Percentiles rank a stretch among this genome's conserved stretches.
Conservation (phyloP, 1,140 invertebrate species). For the Oryctes rhinoceros region DNA sequence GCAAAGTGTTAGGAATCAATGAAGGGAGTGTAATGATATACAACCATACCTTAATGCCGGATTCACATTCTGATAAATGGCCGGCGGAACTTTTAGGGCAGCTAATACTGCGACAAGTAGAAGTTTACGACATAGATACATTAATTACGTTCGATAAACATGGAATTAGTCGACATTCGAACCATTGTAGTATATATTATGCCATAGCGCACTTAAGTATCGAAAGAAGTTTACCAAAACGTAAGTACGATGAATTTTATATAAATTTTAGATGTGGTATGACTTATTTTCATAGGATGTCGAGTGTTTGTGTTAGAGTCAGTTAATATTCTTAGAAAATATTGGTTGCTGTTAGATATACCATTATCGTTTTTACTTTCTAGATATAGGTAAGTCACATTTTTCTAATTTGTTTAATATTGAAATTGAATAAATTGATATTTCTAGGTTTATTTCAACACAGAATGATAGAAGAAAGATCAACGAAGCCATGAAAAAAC, state of each 20-base stretch:
- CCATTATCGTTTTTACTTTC: conserved; percentile 79
- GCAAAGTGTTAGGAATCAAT: conserved; percentile 79
- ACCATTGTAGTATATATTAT: conserved; percentile 87
- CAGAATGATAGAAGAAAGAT: conserved; percentile 67
- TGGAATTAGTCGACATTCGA: conserved; percentile 89
- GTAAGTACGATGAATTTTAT: conserved; percentile 59
- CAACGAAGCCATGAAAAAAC: conserved; percentile 82
- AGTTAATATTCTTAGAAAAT: conserved; percentile 88
- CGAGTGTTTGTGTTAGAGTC: conserved; percentile 83
- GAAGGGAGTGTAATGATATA: conserved; percentile 77
- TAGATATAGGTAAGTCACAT: conserved; percentile 72
- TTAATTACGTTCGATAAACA: conserved; percentile 92
- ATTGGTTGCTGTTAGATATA: conserved; percentile 83
- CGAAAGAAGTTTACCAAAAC: conserved; percentile 75
- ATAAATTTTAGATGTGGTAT: conserved; percentile 56
- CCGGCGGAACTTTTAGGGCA: conserved; percentile 75
- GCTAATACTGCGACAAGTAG: conserved; percentile 75
- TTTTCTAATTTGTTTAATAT: conserved; percentile 41
- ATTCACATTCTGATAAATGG: conserved; percentile 80
- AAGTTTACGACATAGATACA: conserved; percentile 79
- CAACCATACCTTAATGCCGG: conserved; percentile 75
- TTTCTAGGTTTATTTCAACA: conserved; percentile 67
- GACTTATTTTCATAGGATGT: conserved; percentile 67
- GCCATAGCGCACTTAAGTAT: conserved; percentile 79
- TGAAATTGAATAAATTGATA: conserved; percentile 1